Conservation (phyloP, 2,113 vertebrate genomes). For the Prunella fulvescens region DNA sequence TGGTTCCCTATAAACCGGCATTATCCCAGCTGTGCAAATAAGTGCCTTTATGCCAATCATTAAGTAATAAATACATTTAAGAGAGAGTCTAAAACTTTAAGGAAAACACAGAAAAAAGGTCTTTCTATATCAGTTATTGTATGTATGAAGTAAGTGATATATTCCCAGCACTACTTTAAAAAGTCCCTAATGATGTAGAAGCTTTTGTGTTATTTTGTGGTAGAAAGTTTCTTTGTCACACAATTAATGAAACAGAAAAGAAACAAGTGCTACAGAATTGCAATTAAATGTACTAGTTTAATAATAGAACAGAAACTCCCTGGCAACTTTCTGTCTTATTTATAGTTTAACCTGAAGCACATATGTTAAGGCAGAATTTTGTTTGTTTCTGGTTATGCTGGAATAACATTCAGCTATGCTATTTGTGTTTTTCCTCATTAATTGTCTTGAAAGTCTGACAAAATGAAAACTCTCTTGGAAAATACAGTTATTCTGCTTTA, state of each 20-base stretch:
- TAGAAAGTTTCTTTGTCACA: neutral
- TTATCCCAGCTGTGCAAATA: conserved; percentile 35
- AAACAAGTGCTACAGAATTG: neutral
- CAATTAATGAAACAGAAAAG: conserved; percentile 5
- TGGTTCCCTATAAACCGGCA: neutral
- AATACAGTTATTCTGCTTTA: neutral
- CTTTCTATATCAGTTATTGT: neutral
- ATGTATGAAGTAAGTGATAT: neutral
- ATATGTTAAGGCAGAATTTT: neutral
- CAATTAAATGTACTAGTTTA: neutral
- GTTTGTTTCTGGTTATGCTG: neutral
- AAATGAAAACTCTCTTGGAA: neutral
- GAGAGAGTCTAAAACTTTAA: conserved; percentile 1
- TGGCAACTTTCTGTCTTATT: neutral
- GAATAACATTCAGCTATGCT: neutral
- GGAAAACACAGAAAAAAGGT: neutral
- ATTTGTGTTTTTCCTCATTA: neutral
- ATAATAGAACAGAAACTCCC: neutral
- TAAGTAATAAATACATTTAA: conserved; percentile 43
- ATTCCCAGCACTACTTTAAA: neutral
- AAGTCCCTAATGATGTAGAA: neutral
- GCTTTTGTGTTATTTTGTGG: neutral
- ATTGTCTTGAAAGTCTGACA: neutral
- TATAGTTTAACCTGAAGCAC: fast-evolving
- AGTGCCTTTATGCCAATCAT: conserved; percentile 32